These are phyloP conservation scores for Thaumetopoea pityocampa DNA, from an alignment of 1,140 invertebrate genomes.

Conservation along the genomic window DNA sequence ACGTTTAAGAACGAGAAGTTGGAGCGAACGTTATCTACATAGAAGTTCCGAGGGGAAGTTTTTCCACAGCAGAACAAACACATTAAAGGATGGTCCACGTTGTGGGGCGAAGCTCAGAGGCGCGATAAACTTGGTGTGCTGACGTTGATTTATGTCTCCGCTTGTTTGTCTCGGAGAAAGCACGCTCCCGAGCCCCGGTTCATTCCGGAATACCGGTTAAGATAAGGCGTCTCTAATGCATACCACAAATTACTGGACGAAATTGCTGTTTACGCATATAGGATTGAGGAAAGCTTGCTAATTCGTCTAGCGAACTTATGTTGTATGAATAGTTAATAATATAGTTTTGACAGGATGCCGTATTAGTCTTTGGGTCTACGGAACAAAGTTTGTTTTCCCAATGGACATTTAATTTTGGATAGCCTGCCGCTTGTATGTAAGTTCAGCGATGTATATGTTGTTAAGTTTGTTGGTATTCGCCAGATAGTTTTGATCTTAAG, in stretches of 20 bases:
- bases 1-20: constrained; percentile 19
- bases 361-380: constrained; percentile 10
- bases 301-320: constrained; percentile 15
- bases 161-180: constrained; percentile 55
- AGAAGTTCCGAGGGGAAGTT: constrained; percentile 19
- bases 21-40: constrained; percentile 19
- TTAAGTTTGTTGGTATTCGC: no score
- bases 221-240: constrained; percentile 56
- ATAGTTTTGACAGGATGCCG: not conserved
- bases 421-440: no score
- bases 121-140: constrained; percentile 53
- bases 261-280: constrained; percentile 38
- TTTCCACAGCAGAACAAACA: constrained; percentile 46
- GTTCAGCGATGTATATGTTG: no score
- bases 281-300: constrained; percentile 13
- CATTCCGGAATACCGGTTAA: constrained; percentile 37
- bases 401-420: no score
- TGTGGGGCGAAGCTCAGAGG: constrained; percentile 45
- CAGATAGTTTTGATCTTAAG: no score
- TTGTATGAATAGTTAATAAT: constrained; percentile 13
- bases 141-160: constrained; percentile 63
- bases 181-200: constrained; percentile 36
- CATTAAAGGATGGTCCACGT: constrained; percentile 48
- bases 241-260: constrained; percentile 49
- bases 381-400: constrained; percentile 11